Evolutionary conservation across 2,113 vertebrate species (phyloP).

Genomic region (Clarias batrachus): DNA sequence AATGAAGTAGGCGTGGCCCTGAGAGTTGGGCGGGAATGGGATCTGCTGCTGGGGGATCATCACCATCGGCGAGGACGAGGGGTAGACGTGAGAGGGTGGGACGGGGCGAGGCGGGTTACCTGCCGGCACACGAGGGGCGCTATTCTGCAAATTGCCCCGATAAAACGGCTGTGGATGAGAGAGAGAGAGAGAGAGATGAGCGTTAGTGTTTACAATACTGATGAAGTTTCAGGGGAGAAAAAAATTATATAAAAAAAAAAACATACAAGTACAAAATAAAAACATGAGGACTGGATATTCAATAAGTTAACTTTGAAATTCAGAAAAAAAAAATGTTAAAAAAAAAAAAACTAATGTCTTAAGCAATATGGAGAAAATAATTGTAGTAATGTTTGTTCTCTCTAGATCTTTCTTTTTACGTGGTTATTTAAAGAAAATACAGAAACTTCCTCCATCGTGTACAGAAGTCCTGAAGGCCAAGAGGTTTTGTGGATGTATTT

Average conservation of each 20-base stretch:
- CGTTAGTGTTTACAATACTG: background rate
- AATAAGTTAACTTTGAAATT: no score
- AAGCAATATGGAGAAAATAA: background rate
- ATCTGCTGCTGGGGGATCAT: constrained; percentile 94
- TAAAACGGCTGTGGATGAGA: constrained; percentile 85
- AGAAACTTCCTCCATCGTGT: background rate
- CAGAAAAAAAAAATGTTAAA: no score
- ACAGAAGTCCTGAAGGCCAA: background rate
- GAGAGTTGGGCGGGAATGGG: constrained; percentile 81
- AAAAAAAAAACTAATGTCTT: background rate
- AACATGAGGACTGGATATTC: no score
- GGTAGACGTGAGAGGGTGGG: constrained; percentile 89
- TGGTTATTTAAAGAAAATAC: background rate
- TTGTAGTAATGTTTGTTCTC: background rate
- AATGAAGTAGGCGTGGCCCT: constrained; percentile 86
- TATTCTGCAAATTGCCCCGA: constrained; percentile 85
- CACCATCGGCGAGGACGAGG: constrained; percentile 90
- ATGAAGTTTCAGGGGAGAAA: background rate
- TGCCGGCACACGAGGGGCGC: constrained; percentile 84
- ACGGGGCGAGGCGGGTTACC: constrained; percentile 85
- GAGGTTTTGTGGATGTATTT: background rate
- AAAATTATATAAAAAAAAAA: background rate
- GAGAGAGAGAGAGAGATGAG: background rate
- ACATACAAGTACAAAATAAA: background rate
- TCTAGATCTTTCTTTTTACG: background rate